phyloP scores from a whole-genome alignment of 2,797 vertebrate species.

The Enteromius paludinosus region DNA sequence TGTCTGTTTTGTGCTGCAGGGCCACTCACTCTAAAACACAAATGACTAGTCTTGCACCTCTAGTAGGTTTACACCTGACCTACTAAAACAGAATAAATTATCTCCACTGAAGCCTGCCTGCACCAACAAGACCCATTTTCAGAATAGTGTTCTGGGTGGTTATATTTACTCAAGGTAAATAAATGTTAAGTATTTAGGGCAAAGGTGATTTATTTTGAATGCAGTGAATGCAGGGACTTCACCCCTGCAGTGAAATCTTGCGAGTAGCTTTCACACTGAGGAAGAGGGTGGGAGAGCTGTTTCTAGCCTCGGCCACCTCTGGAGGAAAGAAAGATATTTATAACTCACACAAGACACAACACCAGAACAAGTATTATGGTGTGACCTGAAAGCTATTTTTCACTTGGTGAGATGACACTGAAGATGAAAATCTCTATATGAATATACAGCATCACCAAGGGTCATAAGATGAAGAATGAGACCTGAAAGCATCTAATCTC shows the following conservation, averaged over 20 bases:
- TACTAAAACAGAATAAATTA: constrained; percentile 32
- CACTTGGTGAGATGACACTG: not conserved
- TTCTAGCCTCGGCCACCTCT: constrained; percentile 15
- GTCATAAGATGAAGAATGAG: not conserved
- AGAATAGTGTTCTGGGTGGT: not conserved
- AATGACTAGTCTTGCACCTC: constrained; percentile 14
- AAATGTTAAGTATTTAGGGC: not conserved
- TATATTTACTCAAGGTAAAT: not conserved
- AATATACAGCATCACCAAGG: not conserved
- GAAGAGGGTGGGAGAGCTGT: constrained; percentile 9
- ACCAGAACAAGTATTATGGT: constrained; percentile 38
- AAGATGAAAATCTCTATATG: constrained; percentile 3
- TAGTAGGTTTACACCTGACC: constrained; percentile 4
- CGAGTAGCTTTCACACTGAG: constrained; percentile 12
- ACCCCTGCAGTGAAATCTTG: constrained; percentile 6
- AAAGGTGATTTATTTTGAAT: constrained; percentile 7
- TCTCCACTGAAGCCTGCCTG: not conserved
- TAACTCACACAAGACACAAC: constrained; percentile 35
- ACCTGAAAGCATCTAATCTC: not conserved
- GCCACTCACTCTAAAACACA: not conserved
- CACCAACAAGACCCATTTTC: not conserved
- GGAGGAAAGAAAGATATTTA: constrained; percentile 49
- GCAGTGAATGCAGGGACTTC: no score
- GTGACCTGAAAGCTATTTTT: constrained; percentile 28
- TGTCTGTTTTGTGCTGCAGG: constrained; percentile 14